These are phyloP conservation scores for Heteromyza rotundicornis DNA, from an alignment of 2,888 invertebrate genomes.

Conservation along the genomic window DNA sequence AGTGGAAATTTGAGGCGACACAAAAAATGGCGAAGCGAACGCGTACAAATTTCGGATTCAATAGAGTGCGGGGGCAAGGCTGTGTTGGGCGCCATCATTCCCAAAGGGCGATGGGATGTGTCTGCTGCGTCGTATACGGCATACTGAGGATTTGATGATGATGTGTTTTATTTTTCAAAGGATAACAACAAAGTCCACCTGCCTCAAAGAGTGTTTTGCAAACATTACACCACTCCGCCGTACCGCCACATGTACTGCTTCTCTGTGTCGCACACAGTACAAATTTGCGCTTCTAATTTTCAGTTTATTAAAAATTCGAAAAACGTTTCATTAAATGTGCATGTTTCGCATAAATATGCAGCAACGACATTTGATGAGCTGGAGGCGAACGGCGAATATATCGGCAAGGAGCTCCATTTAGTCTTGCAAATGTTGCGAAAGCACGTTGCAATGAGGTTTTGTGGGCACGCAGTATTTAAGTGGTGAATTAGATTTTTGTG, in stretches of 20 bases:
- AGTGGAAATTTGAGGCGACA: slow-evolving; percentile 15
- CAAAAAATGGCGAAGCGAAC: not conserved
- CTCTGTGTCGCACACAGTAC: not conserved
- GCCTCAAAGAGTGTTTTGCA: too few relatives aligned
- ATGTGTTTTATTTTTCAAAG: slow-evolving; percentile 1
- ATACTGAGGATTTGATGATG: not conserved
- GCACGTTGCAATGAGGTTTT: not conserved
- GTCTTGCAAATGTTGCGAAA: not conserved
- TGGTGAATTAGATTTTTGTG: slow-evolving; percentile 1
- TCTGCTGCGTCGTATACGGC: slow-evolving; percentile 1
- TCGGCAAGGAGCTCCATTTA: not conserved
- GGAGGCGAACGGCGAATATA: not conserved
- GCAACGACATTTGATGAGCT: slow-evolving; percentile 1
- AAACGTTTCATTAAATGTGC: slow-evolving; percentile 57
- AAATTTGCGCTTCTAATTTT: not conserved
- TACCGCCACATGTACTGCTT: not conserved
- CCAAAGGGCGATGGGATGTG: not conserved
- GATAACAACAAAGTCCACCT: not conserved
- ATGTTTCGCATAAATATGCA: slow-evolving; percentile 57
- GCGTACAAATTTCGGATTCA: not conserved
- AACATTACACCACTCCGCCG: too few relatives aligned
- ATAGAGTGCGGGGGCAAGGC: not conserved
- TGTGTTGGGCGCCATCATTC: not conserved
- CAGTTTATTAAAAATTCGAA: slow-evolving; percentile 56
- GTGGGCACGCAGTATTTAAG: slow-evolving; percentile 1